A percentile compares a stretch with the other conserved stretches of the same genome.
Conservation (phyloP, 2,113 vertebrate species). For the Cheirogaleus medius region DNA sequence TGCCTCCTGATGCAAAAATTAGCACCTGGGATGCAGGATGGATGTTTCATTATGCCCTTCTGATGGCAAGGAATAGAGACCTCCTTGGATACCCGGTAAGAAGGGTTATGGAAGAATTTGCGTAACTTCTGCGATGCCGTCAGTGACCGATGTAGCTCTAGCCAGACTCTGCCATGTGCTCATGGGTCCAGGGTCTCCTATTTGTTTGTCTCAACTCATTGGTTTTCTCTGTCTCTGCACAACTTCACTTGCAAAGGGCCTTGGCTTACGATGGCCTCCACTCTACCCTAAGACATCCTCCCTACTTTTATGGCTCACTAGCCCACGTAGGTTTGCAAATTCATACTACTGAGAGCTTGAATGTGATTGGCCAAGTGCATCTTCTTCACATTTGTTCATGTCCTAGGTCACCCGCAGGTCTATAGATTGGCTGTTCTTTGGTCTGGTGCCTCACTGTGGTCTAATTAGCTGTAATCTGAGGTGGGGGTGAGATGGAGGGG, state of each 20-base stretch:
- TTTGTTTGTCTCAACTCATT: background rate
- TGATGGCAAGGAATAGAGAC: background rate
- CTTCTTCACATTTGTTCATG: background rate
- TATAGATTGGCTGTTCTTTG: background rate
- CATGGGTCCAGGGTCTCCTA: background rate
- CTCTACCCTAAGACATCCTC: background rate
- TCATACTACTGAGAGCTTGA: background rate
- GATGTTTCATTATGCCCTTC: background rate
- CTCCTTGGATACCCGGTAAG: background rate
- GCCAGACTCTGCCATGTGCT: rapidly evolving
- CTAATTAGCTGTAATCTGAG: background rate
- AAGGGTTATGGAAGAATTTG: background rate
- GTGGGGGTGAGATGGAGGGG: too few species aligned
- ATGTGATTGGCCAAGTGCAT: background rate
- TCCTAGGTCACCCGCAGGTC: background rate
- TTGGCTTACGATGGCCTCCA: background rate
- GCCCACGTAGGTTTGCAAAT: background rate
- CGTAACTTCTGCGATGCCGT: rapidly evolving
- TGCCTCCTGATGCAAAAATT: background rate
- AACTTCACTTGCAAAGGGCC: background rate
- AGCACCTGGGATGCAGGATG: background rate
- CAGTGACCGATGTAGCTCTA: rapidly evolving
- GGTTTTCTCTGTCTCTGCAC: background rate
- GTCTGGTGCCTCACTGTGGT: background rate
- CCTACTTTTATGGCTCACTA: background rate